These are phyloP conservation scores for Eulemur rufifrons DNA, from an alignment of 2,113 vertebrate genomes.

Conservation along the genomic window DNA sequence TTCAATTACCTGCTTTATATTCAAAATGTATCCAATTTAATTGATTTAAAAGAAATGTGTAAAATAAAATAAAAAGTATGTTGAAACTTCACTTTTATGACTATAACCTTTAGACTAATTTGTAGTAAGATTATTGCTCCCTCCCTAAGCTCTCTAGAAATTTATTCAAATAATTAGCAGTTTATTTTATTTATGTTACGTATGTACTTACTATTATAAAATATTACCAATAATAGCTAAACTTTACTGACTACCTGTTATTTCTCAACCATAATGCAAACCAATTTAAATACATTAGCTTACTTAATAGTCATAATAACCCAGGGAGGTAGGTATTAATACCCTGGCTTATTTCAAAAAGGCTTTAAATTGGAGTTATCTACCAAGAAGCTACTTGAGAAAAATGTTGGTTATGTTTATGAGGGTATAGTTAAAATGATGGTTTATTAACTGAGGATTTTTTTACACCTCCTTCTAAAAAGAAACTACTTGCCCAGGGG, in stretches of 20 bases:
- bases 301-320: slow-evolving; percentile 10
- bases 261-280: neutral
- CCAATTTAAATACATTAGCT: slow-evolving; percentile 5
- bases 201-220: neutral
- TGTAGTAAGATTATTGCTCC: neutral
- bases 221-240: neutral
- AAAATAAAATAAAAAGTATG: slow-evolving; percentile 9
- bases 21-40: neutral
- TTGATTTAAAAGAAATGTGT: neutral
- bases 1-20: neutral
- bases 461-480: neutral
- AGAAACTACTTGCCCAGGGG: neutral
- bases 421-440: neutral
- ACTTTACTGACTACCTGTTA: slow-evolving; percentile 3
- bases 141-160: neutral
- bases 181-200: neutral
- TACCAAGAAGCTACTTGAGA: neutral
- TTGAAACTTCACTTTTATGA: neutral
- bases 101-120: neutral
- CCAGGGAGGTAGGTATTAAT: neutral
- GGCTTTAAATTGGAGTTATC: neutral
- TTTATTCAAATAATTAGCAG: neutral
- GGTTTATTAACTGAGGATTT: slow-evolving; percentile 23
- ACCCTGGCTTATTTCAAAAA: neutral
- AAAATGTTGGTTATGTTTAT: neutral